Percentiles rank a stretch among this genome's conserved stretches.
Conservation (phyloP, 2,797 vertebrate genomes). For the Oreortyx pictus region DNA sequence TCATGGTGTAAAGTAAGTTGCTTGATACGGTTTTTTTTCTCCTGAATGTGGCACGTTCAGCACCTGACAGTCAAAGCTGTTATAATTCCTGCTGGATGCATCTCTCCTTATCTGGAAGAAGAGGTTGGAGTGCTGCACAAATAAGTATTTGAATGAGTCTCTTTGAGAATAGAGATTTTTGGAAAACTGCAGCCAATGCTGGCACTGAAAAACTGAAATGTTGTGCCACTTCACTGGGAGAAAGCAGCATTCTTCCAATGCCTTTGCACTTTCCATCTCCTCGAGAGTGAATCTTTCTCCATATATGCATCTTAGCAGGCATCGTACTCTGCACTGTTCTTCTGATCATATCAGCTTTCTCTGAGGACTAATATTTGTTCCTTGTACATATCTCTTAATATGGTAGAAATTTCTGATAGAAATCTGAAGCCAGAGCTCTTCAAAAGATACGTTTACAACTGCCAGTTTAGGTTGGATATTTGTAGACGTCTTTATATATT, state of each 20-base stretch:
- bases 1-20: background rate
- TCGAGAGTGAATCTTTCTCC: constrained; percentile 11
- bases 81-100: background rate
- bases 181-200: background rate
- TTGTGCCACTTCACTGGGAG: background rate
- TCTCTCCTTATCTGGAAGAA: background rate
- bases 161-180: background rate
- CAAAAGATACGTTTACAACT: constrained; percentile 26
- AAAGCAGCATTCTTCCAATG: background rate
- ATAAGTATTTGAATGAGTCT: background rate
- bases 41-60: background rate
- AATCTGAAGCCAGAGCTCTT: constrained; percentile 21
- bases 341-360: constrained; percentile 31
- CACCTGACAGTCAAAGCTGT: background rate
- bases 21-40: background rate
- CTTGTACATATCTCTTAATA: background rate
- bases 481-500: constrained; percentile 51
- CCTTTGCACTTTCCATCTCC: constrained; percentile 29
- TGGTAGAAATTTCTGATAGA: background rate
- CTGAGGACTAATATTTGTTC: constrained; percentile 23
- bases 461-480: constrained; percentile 22
- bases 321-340: background rate
- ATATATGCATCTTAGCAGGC: constrained; percentile 13
- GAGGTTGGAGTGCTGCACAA: background rate
- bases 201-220: background rate